phyloP scores from a whole-genome alignment of 92 coral and sea anemone genomes.

The Virgularia gustaviana region DNA sequence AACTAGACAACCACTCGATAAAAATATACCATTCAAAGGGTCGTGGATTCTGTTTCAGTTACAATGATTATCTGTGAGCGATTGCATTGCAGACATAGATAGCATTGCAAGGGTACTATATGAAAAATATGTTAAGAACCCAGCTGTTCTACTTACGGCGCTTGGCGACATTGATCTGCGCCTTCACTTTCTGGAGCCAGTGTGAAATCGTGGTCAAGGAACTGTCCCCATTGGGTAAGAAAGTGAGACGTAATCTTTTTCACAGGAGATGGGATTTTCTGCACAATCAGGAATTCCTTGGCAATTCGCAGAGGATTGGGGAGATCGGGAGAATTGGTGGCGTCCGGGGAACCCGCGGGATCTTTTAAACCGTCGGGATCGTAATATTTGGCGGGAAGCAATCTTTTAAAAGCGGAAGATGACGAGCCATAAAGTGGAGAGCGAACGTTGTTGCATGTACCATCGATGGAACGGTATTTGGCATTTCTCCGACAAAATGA shows the following conservation, averaged over 20 bases:
- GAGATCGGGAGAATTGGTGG: constrained; percentile 25
- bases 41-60: too few relatives aligned
- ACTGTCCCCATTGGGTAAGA: constrained; percentile 33
- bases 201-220: constrained; percentile 23
- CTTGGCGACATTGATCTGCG: constrained; percentile 21
- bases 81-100: too few relatives aligned
- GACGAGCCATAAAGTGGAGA: constrained; percentile 26
- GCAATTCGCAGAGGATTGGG: constrained; percentile 23
- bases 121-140: too few relatives aligned
- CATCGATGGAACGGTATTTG: constrained; percentile 32
- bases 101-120: too few relatives aligned
- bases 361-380: constrained; percentile 37
- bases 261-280: constrained; percentile 1
- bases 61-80: too few relatives aligned
- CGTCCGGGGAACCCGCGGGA: constrained; percentile 31
- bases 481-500: constrained; percentile 11
- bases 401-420: constrained; percentile 3
- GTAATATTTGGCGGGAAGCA: constrained; percentile 34
- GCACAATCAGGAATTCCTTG: constrained; percentile 10
- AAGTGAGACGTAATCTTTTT: constrained; percentile 2
- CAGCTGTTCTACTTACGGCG: not conserved
- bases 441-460: constrained; percentile 19
- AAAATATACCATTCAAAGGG: too few relatives aligned
- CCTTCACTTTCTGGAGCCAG: constrained; percentile 32
- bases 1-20: too few relatives aligned